Evolutionary conservation across 1,140 invertebrate genomes (phyloP).

Genomic region (Drosophila mojavensis): DNA sequence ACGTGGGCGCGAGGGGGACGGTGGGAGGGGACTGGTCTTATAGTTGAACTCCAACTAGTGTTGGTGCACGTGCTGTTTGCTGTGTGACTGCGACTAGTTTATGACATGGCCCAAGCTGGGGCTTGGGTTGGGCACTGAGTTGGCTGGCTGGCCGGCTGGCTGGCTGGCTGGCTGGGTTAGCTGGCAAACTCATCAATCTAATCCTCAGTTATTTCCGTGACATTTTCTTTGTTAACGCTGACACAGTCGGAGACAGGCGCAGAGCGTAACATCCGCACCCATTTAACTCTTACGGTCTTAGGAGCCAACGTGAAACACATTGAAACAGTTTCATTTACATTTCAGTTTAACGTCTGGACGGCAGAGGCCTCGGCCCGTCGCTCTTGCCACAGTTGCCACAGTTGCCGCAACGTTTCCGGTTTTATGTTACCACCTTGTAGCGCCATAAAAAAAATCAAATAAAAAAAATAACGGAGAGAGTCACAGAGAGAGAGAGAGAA

Average conservation of each 20-base stretch:
- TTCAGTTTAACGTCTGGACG: constrained; percentile 58
- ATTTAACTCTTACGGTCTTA: constrained; percentile 63
- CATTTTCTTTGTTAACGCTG: constrained; percentile 73
- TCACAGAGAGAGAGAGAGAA: too few relatives aligned
- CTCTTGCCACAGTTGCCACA: too few relatives aligned
- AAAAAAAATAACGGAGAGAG: constrained; percentile 1
- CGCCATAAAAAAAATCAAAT: constrained; percentile 65
- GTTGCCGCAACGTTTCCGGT: constrained; percentile 45
- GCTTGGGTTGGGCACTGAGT: not conserved
- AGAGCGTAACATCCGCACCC: constrained; percentile 48
- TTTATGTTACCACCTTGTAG: constrained; percentile 72
- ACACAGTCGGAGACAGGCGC: constrained; percentile 33
- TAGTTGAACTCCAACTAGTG: constrained; percentile 5
- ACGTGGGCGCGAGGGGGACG: too few relatives aligned
- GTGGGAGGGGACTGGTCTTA: not conserved
- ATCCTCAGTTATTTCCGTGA: constrained; percentile 79
- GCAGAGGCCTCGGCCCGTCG: too few relatives aligned
- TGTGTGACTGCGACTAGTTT: constrained; percentile 27
- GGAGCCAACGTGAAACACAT: constrained; percentile 25
- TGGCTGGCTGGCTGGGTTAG: constrained; percentile 59
- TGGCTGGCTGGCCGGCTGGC: too few relatives aligned
- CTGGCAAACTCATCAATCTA: constrained; percentile 77
- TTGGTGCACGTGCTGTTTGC: constrained; percentile 28
- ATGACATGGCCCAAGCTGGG: constrained; percentile 22
- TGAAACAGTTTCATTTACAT: constrained; percentile 75